Conservation (phyloP, 1,140 invertebrate species). For the Drosophila ironensis region DNA sequence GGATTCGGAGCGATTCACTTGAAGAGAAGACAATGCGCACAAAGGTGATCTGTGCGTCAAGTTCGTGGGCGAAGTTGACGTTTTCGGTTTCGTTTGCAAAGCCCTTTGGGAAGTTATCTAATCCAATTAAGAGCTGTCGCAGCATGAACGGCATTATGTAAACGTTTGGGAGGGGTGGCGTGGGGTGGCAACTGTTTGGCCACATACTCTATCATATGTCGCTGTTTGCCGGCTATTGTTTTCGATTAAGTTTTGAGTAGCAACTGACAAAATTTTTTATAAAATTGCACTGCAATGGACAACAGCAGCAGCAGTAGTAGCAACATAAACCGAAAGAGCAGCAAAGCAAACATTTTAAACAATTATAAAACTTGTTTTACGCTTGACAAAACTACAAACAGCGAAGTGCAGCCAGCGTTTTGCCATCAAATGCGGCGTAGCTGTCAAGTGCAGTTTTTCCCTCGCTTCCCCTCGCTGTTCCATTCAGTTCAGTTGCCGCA, state of each 20-base stretch:
- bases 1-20: conserved; percentile 41
- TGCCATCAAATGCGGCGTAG: conserved; percentile 74
- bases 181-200: conserved; percentile 4
- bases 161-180: conserved; percentile 32
- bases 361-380: conserved; percentile 80
- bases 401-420: conserved; percentile 70
- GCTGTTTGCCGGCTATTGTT: conserved; percentile 30
- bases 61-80: conserved; percentile 26
- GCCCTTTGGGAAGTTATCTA: conserved; percentile 74
- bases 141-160: conserved; percentile 67
- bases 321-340: conserved; percentile 1
- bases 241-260: conserved; percentile 74
- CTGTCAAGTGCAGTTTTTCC: conserved; percentile 68
- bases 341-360: conserved; percentile 73
- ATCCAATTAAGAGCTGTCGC: conserved; percentile 73
- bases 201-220: conserved; percentile 57
- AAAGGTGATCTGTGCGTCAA: conserved; percentile 47
- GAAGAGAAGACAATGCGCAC: conserved; percentile 31
- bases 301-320: conserved; percentile 23
- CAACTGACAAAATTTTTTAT: conserved; percentile 79
- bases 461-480: conserved; percentile 3
- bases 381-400: conserved; percentile 67
- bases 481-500: conserved; percentile 1
- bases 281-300: conserved; percentile 73
- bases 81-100: conserved; percentile 37